These are phyloP conservation scores for Sinocyclocheilus anshuiensis DNA, from an alignment of 2,113 vertebrate genomes.

Conservation along the genomic window DNA sequence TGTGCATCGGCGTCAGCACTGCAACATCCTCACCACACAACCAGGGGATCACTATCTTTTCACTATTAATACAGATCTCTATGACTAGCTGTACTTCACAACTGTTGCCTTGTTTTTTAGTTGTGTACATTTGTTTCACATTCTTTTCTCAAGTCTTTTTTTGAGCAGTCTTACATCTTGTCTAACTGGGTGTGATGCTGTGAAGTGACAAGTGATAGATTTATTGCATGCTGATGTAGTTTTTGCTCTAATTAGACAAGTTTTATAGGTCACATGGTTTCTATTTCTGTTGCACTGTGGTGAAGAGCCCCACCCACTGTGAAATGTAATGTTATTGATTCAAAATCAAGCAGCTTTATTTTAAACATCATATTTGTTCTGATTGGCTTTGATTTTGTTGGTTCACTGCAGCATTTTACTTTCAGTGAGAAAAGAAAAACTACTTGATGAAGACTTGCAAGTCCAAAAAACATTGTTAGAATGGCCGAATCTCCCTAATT, in stretches of 20 bases:
- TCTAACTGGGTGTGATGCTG: not conserved
- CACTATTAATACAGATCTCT: not conserved
- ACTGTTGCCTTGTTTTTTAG: constrained; percentile 1
- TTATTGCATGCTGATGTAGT: not conserved
- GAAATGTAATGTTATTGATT: not conserved
- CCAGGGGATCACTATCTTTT: constrained; percentile 8
- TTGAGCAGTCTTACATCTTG: not conserved
- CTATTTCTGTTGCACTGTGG: constrained; percentile 8
- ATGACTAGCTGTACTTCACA: not conserved
- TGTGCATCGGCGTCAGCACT: constrained; percentile 28
- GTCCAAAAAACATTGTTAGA: not conserved
- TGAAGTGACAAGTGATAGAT: not conserved
- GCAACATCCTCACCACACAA: not conserved
- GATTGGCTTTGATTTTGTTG: not conserved
- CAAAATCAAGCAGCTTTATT: not conserved
- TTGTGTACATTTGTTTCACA: not conserved
- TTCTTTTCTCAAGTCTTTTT: not conserved
- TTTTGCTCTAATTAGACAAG: not conserved
- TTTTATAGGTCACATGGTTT: constrained; percentile 17
- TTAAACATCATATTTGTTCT: not conserved
- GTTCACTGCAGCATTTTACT: not conserved
- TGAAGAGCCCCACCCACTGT: not conserved
- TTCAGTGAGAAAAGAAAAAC: not conserved
- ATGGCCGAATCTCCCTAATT: not conserved
- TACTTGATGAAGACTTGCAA: not conserved